Conservation (phyloP, 2,888 invertebrate genomes). For the Prosopocoilus inquinatus region DNA sequence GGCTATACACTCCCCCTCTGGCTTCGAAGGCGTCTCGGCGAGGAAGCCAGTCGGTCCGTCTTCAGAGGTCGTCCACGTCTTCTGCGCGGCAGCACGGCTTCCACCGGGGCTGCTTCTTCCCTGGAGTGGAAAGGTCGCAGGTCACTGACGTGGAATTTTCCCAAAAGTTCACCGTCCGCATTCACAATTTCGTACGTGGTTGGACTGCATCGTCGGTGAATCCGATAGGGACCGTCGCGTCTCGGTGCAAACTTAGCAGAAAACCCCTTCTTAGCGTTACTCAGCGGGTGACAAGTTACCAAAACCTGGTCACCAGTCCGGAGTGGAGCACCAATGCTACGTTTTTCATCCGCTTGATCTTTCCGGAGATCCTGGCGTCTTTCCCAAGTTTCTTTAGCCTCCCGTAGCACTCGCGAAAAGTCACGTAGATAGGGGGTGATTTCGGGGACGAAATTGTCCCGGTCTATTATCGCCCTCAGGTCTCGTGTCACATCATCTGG, state of each 20-base stretch:
- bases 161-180: no score
- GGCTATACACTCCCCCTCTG: no score
- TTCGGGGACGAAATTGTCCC: constrained; percentile 18
- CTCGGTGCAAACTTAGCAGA: constrained; percentile 4
- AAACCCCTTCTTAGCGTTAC: background rate
- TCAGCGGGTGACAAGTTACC: constrained; percentile 3
- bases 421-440: constrained; percentile 5
- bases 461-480: constrained; percentile 10
- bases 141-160: no score
- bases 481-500: constrained; percentile 20
- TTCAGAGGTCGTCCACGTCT: no score
- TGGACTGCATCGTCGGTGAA: no score
- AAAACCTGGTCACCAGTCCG: background rate
- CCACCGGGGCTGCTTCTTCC: no score
- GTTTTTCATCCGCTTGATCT: background rate
- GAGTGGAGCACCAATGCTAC: background rate
- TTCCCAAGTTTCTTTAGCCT: constrained; percentile 4
- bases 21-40: no score
- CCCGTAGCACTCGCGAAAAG: background rate
- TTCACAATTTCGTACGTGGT: no score
- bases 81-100: no score
- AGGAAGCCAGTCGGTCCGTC: no score
- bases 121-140: no score
- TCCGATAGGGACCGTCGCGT: background rate
- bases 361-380: constrained; percentile 8